A percentile compares a stretch with the other conserved stretches of the same genome.
phyloP scores from a whole-genome alignment of 2,888 invertebrate genomes.

The Chrysolina americana region DNA sequence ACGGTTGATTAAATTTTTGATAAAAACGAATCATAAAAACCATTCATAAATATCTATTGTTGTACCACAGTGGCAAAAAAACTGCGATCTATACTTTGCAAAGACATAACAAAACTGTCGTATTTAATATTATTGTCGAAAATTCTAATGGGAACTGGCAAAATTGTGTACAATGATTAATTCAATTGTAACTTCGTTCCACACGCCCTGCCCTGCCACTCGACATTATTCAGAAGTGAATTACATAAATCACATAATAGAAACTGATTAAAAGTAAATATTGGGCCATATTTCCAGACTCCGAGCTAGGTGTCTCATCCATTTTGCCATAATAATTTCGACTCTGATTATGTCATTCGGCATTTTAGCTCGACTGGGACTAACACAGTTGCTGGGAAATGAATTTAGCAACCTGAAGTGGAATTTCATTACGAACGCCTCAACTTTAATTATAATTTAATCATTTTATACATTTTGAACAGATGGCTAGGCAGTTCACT shows the following conservation, averaged over 20 bases:
- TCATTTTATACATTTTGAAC: constrained; percentile 59
- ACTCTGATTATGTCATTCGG: constrained; percentile 49
- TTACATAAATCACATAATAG: background rate
- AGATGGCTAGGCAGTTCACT: constrained; percentile 58
- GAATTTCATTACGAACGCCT: constrained; percentile 58
- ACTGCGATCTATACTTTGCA: too few species aligned
- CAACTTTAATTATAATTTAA: constrained; percentile 60
- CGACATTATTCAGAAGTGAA: background rate
- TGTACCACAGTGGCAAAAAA: too few species aligned
- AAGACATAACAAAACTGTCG: too few species aligned
- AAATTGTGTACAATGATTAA: background rate
- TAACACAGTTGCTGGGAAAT: constrained; percentile 39
- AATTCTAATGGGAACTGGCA: too few species aligned
- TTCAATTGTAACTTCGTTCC: background rate
- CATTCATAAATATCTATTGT: too few species aligned
- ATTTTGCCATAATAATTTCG: constrained; percentile 49
- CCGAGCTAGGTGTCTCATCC: constrained; percentile 42
- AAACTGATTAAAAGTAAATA: constrained; percentile 23
- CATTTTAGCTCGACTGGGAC: constrained; percentile 42
- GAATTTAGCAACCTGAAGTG: constrained; percentile 56
- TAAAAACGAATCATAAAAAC: too few species aligned
- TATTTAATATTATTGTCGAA: too few species aligned
- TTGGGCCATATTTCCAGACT: background rate
- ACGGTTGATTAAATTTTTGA: too few species aligned
- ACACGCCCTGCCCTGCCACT: background rate